phyloP scores from a whole-genome alignment of 1,140 invertebrate species.

The Lordiphosa mommai region DNA sequence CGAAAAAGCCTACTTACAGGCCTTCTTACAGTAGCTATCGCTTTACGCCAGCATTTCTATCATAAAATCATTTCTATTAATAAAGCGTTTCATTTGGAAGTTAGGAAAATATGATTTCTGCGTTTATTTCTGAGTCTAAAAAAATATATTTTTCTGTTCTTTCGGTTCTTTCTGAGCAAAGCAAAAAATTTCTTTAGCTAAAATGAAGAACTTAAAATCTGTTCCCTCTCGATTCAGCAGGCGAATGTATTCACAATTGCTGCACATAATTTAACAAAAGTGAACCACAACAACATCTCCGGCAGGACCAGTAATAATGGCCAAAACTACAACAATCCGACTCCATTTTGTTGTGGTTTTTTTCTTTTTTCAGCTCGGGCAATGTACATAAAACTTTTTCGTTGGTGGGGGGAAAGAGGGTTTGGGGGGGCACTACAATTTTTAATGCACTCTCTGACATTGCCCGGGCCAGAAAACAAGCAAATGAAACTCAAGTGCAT shows the following conservation, averaged over 20 bases:
- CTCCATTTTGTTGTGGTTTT: slow-evolving; percentile 72
- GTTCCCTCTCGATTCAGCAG: slow-evolving; percentile 14
- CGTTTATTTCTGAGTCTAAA: too few species aligned
- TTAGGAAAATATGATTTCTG: too few species aligned
- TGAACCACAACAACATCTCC: slow-evolving; percentile 37
- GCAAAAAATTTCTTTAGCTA: too few species aligned
- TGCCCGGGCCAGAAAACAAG: slow-evolving; percentile 47
- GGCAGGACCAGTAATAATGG: slow-evolving; percentile 37
- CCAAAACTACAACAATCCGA: slow-evolving; percentile 47
- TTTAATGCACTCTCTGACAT: slow-evolving; percentile 75
- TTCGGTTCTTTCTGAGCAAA: too few species aligned
- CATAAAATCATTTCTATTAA: too few species aligned
- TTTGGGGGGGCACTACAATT: slow-evolving; percentile 38
- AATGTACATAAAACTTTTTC: slow-evolving; percentile 70
- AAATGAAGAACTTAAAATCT: background rate
- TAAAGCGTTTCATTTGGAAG: too few species aligned
- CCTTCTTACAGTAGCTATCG: too few species aligned
- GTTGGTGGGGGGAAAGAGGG: slow-evolving; percentile 13
- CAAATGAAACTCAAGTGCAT: slow-evolving; percentile 77
- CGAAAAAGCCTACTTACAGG: too few species aligned
- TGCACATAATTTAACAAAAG: slow-evolving; percentile 71
- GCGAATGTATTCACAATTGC: slow-evolving; percentile 40
- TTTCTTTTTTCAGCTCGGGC: slow-evolving; percentile 35
- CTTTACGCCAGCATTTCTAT: too few species aligned
- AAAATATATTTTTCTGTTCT: too few species aligned